Evolutionary conservation across 2,113 vertebrate genomes (phyloP).

Genomic region (Cavia aperea): DNA sequence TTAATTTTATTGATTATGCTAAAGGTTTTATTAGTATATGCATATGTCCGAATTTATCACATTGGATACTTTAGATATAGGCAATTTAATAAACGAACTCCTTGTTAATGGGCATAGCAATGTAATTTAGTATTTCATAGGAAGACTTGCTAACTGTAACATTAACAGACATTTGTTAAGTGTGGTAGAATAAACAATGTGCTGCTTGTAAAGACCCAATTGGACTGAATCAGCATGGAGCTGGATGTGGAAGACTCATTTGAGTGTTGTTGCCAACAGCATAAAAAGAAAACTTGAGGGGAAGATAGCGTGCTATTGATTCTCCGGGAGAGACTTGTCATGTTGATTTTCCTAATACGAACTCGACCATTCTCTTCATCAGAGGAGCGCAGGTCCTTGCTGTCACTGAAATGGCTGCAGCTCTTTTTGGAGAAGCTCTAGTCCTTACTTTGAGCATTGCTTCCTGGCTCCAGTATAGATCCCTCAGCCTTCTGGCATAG

Average conservation of each 20-base stretch:
- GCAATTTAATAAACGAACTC: constrained; percentile 11
- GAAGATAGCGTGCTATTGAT: not conserved
- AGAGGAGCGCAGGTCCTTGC: not conserved
- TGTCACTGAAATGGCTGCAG: not conserved
- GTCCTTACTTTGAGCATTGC: not conserved
- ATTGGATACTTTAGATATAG: not conserved
- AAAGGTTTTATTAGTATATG: not conserved
- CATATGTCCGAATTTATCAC: not conserved
- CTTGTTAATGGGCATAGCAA: not conserved
- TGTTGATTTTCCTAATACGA: not conserved
- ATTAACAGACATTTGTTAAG: constrained; percentile 23
- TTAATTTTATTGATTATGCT: not conserved
- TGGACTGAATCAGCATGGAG: not conserved
- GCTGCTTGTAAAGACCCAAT: not conserved
- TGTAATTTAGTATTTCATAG: not conserved
- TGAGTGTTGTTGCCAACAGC: not conserved
- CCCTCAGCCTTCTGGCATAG: not conserved
- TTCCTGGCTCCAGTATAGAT: not conserved
- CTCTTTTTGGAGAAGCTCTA: not conserved
- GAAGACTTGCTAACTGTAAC: constrained; percentile 10
- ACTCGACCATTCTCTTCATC: not conserved
- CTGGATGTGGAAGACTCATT: not conserved
- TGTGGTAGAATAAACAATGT: not conserved
- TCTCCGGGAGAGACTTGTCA: not conserved
- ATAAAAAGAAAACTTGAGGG: not conserved